Conservation (phyloP, 2,113 vertebrate species). For the Triplophysa dalaica region DNA sequence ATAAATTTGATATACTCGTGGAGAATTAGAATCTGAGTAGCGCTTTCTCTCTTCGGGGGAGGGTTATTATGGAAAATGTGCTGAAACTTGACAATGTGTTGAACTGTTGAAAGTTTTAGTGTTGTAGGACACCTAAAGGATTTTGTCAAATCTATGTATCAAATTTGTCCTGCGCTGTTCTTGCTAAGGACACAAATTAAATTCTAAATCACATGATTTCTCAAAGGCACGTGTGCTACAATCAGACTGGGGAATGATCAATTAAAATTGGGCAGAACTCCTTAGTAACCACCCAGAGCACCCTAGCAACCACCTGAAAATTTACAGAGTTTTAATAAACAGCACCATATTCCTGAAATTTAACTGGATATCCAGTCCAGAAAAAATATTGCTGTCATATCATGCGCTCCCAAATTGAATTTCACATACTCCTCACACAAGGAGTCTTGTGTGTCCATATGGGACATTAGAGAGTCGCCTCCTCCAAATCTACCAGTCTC, state of each 20-base stretch:
- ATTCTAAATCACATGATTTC: not conserved
- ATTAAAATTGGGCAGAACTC: not conserved
- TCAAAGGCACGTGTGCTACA: not conserved
- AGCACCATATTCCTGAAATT: not conserved
- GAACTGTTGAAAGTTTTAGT: not conserved
- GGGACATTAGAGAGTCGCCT: slow-evolving; percentile 13
- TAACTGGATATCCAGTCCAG: not conserved
- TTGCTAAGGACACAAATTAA: not conserved
- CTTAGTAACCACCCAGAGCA: not conserved
- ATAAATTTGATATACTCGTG: slow-evolving; percentile 62
- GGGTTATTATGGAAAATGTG: not conserved
- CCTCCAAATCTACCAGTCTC: slow-evolving; percentile 14
- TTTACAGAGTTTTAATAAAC: not conserved
- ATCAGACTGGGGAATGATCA: not conserved
- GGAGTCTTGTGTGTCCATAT: not conserved
- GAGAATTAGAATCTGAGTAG: slow-evolving; percentile 62
- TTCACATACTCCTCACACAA: not conserved
- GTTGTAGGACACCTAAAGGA: too few relatives aligned
- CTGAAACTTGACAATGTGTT: too few relatives aligned
- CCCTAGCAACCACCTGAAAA: not conserved
- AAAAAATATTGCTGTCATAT: too few relatives aligned
- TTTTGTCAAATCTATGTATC: slow-evolving; percentile 8
- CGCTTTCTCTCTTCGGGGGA: slow-evolving; percentile 52
- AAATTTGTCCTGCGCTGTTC: not conserved
- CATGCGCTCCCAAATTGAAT: too few relatives aligned